These are phyloP conservation scores for Talpa occidentalis DNA, from an alignment of 2,113 vertebrate genomes.

Conservation along the genomic window DNA sequence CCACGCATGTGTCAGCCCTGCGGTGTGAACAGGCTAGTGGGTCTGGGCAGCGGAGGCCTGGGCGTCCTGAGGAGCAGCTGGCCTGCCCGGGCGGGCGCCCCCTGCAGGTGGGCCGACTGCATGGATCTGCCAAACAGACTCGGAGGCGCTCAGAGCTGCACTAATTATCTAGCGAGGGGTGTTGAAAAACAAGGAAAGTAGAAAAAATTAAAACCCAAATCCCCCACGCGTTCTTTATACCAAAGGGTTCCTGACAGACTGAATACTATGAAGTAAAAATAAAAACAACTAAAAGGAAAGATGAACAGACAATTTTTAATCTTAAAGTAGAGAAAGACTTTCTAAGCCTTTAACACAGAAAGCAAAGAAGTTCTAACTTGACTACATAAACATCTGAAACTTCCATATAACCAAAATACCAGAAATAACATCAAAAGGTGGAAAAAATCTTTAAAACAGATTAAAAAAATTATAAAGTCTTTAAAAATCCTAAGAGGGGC, in stretches of 20 bases:
- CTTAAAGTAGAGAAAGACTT: background rate
- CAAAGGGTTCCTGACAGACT: background rate
- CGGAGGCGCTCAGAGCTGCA: background rate
- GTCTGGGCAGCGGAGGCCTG: no score
- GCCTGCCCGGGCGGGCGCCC: background rate
- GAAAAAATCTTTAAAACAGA: background rate
- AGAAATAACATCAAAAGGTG: conserved; percentile 24
- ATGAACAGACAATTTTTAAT: background rate
- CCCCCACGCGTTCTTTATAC: background rate
- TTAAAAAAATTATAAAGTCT: background rate
- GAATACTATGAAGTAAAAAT: conserved; percentile 3
- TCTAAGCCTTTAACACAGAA: conserved; percentile 32
- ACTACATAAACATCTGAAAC: background rate
- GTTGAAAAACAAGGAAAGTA: background rate
- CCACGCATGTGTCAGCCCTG: background rate
- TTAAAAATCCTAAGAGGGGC: background rate
- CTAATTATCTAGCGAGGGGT: background rate
- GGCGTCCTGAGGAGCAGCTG: background rate
- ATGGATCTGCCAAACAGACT: background rate
- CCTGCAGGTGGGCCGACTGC: background rate
- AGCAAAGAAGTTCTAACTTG: conserved; percentile 8
- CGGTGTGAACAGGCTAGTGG: no score
- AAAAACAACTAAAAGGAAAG: conserved; percentile 45
- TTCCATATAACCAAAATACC: background rate
- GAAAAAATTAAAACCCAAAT: background rate